Evolutionary conservation across 2,113 vertebrate species (phyloP).

Genomic region (human (Homo sapiens)): DNA sequence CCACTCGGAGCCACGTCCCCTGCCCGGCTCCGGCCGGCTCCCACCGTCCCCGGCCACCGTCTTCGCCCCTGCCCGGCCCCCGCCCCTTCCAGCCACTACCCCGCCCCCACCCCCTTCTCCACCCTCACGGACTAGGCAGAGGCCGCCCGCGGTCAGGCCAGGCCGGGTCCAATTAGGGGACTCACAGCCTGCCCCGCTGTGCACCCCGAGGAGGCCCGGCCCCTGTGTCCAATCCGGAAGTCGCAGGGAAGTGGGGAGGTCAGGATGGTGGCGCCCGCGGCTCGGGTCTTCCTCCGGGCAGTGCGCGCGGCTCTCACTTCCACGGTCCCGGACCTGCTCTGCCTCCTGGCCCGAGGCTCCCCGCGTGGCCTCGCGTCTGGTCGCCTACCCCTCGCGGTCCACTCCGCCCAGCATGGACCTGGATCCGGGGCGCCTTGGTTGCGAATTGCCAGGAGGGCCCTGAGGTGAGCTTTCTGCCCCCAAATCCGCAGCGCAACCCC

Average conservation of each 20-base stretch:
- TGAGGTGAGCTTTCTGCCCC: not conserved
- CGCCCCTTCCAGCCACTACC: not conserved
- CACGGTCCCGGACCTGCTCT: not conserved
- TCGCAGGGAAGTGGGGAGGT: not conserved
- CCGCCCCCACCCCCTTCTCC: not conserved
- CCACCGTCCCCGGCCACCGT: not conserved
- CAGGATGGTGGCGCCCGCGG: not conserved
- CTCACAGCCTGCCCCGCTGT: not conserved
- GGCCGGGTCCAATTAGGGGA: not conserved
- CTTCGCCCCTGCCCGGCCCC: rapidly evolving
- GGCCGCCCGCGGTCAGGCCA: not conserved
- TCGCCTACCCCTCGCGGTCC: not conserved
- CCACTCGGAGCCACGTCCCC: not conserved
- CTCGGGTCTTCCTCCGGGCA: not conserved
- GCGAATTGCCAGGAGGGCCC: not conserved
- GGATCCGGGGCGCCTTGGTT: not conserved
- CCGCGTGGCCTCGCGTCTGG: not conserved
- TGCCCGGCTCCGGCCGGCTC: not conserved
- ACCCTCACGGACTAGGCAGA: not conserved
- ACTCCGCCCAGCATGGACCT: not conserved
- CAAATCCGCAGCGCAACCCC: not conserved
- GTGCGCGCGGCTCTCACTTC: not conserved
- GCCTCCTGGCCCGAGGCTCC: not conserved
- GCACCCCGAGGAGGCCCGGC: not conserved
- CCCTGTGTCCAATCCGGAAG: not conserved